Evolutionary conservation across 64 coral and sea anemone genomes (phyloP).

Genomic region (Pocillopora damicornis): DNA sequence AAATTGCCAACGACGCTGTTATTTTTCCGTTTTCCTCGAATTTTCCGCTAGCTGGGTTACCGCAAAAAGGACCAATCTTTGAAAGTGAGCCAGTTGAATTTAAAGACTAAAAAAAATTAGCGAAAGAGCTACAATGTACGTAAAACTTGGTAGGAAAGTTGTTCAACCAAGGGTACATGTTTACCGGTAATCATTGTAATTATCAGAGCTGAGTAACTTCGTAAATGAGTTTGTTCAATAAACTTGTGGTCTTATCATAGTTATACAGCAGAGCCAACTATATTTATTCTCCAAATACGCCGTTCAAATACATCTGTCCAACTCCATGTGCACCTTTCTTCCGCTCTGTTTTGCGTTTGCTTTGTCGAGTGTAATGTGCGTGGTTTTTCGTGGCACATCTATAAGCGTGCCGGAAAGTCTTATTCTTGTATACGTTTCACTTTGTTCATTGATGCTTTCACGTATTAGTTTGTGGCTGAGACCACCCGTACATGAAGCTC

Average conservation of each 20-base stretch:
- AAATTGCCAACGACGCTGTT: neutral
- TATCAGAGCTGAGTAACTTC: neutral
- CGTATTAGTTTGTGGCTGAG: neutral
- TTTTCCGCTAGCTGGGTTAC: neutral
- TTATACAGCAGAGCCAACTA: neutral
- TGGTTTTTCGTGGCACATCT: neutral
- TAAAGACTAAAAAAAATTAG: neutral
- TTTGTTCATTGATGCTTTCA: neutral
- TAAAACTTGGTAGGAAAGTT: neutral
- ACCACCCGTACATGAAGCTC: neutral
- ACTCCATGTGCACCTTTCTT: neutral
- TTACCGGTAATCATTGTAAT: neutral
- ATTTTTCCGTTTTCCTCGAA: neutral
- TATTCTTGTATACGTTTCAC: neutral
- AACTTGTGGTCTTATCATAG: constrained; percentile 29
- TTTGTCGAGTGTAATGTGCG: neutral
- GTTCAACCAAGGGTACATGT: neutral
- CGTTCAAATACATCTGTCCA: neutral
- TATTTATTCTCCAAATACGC: constrained; percentile 24
- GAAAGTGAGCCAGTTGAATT: neutral
- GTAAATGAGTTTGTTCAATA: constrained; percentile 20
- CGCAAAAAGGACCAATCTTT: neutral
- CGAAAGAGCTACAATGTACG: neutral
- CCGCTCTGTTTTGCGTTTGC: neutral
- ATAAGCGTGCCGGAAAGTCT: neutral